These are phyloP conservation scores for Anagyrus pseudococci DNA, from an alignment of 2,888 invertebrate genomes.

Conservation along the genomic window DNA sequence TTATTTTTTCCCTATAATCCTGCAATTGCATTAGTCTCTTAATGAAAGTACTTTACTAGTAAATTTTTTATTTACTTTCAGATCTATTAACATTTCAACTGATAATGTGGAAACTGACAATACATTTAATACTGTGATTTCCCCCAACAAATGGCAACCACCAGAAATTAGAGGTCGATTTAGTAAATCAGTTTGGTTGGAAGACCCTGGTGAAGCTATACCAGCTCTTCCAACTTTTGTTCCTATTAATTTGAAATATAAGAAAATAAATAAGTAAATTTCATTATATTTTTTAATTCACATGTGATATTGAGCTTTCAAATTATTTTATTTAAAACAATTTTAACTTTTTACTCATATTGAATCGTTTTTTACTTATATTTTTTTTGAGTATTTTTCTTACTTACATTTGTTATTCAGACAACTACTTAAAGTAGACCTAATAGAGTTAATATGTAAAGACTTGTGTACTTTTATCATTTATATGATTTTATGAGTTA, in stretches of 20 bases:
- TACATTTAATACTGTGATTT: constrained; percentile 24
- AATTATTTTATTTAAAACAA: not conserved
- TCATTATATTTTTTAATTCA: not conserved
- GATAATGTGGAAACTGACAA: constrained; percentile 40
- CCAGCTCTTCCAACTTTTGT: constrained; percentile 51
- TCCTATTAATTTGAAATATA: constrained; percentile 48
- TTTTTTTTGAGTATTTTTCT: too few species aligned
- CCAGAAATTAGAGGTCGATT: constrained; percentile 59
- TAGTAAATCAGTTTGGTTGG: constrained; percentile 57
- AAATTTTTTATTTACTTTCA: constrained; percentile 51
- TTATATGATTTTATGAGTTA: too few species aligned
- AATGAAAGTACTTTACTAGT: too few species aligned
- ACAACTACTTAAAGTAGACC: too few species aligned
- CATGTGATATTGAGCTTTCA: constrained; percentile 18
- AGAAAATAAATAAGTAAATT: constrained; percentile 46
- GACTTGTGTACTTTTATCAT: too few species aligned
- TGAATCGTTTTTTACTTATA: too few species aligned
- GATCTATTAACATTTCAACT: constrained; percentile 49
- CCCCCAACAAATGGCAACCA: constrained; percentile 56
- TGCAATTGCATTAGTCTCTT: not conserved
- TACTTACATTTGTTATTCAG: too few species aligned
- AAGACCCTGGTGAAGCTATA: constrained; percentile 53
- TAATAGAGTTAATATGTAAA: too few species aligned
- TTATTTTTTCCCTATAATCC: constrained; percentile 27
- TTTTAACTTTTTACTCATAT: not conserved